Percentiles rank a stretch among this genome's conserved stretches.
Conservation (phyloP, 2,797 vertebrate genomes). For the Rhinatrema bivittatum region DNA sequence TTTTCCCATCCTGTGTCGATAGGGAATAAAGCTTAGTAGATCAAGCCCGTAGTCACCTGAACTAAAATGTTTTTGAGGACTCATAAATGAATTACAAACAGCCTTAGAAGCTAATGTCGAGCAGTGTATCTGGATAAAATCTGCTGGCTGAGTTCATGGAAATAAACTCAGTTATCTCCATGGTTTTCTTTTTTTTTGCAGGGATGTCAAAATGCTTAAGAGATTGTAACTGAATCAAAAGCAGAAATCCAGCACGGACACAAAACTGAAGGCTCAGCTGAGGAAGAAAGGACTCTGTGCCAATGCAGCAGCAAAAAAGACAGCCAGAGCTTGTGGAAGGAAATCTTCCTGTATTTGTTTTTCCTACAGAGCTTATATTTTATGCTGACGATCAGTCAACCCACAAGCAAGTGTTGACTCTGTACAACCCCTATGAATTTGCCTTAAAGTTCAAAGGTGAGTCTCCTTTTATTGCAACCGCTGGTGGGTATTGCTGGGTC, state of each 20-base stretch:
- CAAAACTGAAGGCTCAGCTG: slow-evolving; percentile 53
- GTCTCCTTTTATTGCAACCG: too few relatives aligned
- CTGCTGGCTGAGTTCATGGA: too few relatives aligned
- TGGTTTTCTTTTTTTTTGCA: slow-evolving; percentile 21
- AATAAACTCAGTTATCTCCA: too few relatives aligned
- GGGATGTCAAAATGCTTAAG: slow-evolving; percentile 65
- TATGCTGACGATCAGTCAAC: slow-evolving; percentile 96
- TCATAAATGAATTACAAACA: too few relatives aligned
- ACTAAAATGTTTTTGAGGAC: too few relatives aligned
- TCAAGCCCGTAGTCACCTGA: too few relatives aligned
- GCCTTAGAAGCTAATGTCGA: too few relatives aligned
- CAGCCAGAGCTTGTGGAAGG: slow-evolving; percentile 98
- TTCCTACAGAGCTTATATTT: slow-evolving; percentile 96
- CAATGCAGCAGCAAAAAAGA: slow-evolving; percentile 96
- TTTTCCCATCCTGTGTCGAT: too few relatives aligned
- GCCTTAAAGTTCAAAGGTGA: slow-evolving; percentile 98
- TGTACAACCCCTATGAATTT: slow-evolving; percentile 98
- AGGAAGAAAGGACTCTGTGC: slow-evolving; percentile 70
- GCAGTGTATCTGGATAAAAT: too few relatives aligned
- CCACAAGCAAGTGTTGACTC: slow-evolving; percentile 97
- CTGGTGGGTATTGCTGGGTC: too few relatives aligned
- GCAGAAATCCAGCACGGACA: slow-evolving; percentile 57
- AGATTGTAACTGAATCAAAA: slow-evolving; percentile 55
- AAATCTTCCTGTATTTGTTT: slow-evolving; percentile 98
- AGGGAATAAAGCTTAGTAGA: too few relatives aligned